Conservation (phyloP, 2,113 vertebrate species). For the Plecotus auritus region DNA sequence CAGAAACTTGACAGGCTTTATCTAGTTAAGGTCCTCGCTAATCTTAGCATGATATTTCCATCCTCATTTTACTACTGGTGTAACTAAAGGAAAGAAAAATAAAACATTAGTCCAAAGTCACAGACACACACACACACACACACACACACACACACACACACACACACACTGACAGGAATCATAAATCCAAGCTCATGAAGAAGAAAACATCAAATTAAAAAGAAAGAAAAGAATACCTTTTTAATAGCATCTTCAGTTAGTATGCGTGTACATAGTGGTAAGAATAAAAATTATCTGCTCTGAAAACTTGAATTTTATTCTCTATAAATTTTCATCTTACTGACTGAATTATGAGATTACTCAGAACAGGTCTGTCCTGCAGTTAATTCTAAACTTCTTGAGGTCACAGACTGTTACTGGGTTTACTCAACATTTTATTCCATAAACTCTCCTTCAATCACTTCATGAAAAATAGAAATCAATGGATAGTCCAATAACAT, state of each 20-base stretch:
- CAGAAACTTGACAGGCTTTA: background rate
- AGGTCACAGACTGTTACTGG: background rate
- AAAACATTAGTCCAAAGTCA: background rate
- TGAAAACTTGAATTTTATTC: background rate
- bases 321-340: background rate
- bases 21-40: background rate
- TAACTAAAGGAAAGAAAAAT: background rate
- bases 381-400: background rate
- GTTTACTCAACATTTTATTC: background rate
- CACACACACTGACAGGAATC: background rate
- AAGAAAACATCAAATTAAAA: background rate
- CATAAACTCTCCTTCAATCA: background rate
- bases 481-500: background rate
- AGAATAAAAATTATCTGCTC: background rate
- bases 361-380: background rate
- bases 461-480: background rate
- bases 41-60: background rate
- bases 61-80: background rate
- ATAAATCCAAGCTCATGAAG: background rate
- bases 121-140: background rate
- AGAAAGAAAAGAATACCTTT: background rate
- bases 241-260: background rate
- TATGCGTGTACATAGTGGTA: background rate
- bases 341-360: background rate
- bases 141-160: background rate